Conservation (phyloP, 1,140 invertebrate genomes). For the Holotrichia oblita region DNA sequence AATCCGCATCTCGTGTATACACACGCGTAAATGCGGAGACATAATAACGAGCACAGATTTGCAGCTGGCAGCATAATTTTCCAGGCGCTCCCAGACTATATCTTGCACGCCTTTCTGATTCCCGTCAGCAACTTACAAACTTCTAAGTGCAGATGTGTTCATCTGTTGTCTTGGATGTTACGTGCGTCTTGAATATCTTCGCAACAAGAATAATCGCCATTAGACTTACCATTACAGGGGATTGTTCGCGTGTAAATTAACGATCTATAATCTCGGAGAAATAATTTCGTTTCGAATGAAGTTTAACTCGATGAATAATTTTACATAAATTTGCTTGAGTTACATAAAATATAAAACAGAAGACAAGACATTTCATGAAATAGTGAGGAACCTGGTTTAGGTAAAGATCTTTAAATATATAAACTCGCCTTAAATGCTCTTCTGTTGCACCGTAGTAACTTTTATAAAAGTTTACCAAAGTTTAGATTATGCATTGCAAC, state of each 20-base stretch:
- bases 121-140: constrained; percentile 21
- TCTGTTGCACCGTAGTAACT: too few relatives aligned
- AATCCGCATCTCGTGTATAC: constrained; percentile 19
- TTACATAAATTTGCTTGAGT: background rate
- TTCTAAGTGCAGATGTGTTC: constrained; percentile 32
- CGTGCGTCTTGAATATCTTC: constrained; percentile 15
- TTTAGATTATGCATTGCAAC: too few relatives aligned
- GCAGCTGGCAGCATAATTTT: constrained; percentile 32
- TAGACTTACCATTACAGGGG: constrained; percentile 9
- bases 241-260: constrained; percentile 13
- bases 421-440: too few relatives aligned
- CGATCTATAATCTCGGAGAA: background rate
- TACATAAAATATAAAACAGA: too few relatives aligned
- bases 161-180: constrained; percentile 17
- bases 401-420: too few relatives aligned
- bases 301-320: background rate
- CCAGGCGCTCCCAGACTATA: constrained; percentile 2
- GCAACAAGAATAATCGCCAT: constrained; percentile 25
- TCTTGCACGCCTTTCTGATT: constrained; percentile 33
- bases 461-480: too few relatives aligned
- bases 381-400: too few relatives aligned
- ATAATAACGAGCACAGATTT: constrained; percentile 25
- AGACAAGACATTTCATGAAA: too few relatives aligned
- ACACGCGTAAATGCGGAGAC: constrained; percentile 19
- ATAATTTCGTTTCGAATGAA: background rate